These are phyloP conservation scores for Bombus confusus DNA, from an alignment of 1,140 invertebrate species.

Conservation along the genomic window DNA sequence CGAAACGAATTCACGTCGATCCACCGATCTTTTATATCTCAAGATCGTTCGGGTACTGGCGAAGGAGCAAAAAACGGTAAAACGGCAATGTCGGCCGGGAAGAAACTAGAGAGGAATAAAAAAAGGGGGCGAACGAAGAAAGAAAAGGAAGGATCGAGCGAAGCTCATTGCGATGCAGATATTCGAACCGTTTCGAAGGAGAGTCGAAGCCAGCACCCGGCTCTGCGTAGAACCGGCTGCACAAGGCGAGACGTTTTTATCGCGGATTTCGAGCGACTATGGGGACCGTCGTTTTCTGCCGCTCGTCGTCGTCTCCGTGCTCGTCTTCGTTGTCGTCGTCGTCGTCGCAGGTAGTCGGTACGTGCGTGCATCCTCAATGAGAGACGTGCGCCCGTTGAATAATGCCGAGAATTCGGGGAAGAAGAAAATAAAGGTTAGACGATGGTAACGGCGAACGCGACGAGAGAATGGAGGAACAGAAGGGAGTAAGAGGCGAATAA, in stretches of 20 bases:
- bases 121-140: not conserved
- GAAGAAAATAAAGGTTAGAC: slow-evolving; percentile 62
- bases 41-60: not conserved
- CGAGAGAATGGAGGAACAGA: not conserved
- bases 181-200: slow-evolving; percentile 36
- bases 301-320: slow-evolving; percentile 44
- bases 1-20: not conserved
- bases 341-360: slow-evolving; percentile 60
- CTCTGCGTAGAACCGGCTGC: slow-evolving; percentile 46
- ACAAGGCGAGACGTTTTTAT: slow-evolving; percentile 63
- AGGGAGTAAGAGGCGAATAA: slow-evolving; percentile 57
- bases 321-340: slow-evolving; percentile 47
- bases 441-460: slow-evolving; percentile 15
- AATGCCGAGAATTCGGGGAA: slow-evolving; percentile 70
- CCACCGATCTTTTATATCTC: not conserved
- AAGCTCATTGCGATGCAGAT: slow-evolving; percentile 48
- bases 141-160: not conserved
- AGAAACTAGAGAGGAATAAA: not conserved
- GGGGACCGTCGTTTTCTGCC: slow-evolving; percentile 37
- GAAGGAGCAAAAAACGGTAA: not conserved
- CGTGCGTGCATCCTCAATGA: slow-evolving; percentile 68
- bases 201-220: not conserved
- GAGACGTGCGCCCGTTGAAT: slow-evolving; percentile 68
- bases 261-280: slow-evolving; percentile 56
- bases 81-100: not conserved